Conservation (phyloP, 2,113 vertebrate genomes). For the Zapus hudsonius region DNA sequence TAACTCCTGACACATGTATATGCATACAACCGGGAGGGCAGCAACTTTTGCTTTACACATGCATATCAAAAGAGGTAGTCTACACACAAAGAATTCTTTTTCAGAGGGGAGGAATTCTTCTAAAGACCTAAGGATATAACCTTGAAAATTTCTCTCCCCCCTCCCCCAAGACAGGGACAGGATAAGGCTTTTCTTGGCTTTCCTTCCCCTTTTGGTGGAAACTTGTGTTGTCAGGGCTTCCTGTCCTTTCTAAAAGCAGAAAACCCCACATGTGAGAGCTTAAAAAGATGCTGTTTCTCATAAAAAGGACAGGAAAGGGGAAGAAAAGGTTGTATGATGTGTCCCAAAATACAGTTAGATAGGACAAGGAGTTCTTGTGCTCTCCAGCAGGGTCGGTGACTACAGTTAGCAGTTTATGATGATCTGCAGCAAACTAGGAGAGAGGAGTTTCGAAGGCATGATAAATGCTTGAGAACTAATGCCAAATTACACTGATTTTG, state of each 20-base stretch:
- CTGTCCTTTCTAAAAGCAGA: not conserved
- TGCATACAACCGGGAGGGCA: not conserved
- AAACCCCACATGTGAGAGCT: not conserved
- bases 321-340: not conserved
- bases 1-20: not conserved
- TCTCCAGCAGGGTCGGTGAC: not conserved
- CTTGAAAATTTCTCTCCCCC: not conserved
- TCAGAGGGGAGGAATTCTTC: not conserved
- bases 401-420: not conserved
- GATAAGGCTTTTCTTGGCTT: not conserved
- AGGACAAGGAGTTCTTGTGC: not conserved
- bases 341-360: not conserved
- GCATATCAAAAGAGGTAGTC: not conserved
- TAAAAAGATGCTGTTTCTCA: not conserved
- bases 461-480: not conserved
- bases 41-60: not conserved
- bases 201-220: not conserved
- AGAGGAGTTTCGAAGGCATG: not conserved
- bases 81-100: slow-evolving; percentile 10
- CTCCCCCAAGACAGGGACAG: too few relatives aligned
- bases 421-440: not conserved
- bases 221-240: not conserved
- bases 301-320: too few relatives aligned
- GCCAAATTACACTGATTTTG: not conserved
- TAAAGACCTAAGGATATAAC: not conserved